Evolutionary conservation across 2,797 vertebrate genomes (phyloP).

Genomic region (Limosa lapponica): DNA sequence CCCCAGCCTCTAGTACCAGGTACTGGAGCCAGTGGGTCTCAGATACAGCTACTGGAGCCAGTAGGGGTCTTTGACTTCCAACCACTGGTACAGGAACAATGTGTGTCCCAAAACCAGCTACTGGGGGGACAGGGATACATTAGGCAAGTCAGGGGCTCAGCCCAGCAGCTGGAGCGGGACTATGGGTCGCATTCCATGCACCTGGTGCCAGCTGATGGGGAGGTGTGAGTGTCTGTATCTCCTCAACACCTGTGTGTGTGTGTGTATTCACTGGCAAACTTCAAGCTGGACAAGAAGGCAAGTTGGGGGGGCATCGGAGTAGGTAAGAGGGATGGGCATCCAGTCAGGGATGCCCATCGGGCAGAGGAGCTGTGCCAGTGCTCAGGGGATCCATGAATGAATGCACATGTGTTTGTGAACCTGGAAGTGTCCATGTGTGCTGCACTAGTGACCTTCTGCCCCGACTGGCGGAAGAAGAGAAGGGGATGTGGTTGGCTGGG

Average conservation of each 20-base stretch:
- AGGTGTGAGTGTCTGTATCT: background rate
- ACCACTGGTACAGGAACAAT: fast-evolving
- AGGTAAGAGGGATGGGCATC: background rate
- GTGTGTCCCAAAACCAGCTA: background rate
- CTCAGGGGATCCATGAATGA: fast-evolving
- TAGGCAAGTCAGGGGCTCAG: background rate
- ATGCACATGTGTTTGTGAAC: background rate
- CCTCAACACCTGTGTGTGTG: fast-evolving
- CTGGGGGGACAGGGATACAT: too few relatives aligned
- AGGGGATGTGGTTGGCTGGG: background rate
- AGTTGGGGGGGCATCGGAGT: fast-evolving
- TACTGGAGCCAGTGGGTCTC: background rate
- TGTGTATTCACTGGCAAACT: background rate
- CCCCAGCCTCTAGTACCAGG: background rate
- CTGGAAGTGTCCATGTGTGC: too few relatives aligned
- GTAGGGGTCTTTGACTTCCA: background rate
- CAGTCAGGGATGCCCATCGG: fast-evolving
- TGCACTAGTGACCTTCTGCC: background rate
- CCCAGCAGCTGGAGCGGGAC: background rate
- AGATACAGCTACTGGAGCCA: background rate
- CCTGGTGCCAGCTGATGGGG: background rate
- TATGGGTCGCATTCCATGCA: fast-evolving
- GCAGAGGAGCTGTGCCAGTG: fast-evolving
- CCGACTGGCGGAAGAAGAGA: background rate
- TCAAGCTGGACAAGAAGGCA: background rate